A percentile compares a stretch with the other conserved stretches of the same genome.
These are phyloP conservation scores for Adelphocoris suturalis DNA, from an alignment of 2,888 invertebrate genomes.

Conservation along the genomic window DNA sequence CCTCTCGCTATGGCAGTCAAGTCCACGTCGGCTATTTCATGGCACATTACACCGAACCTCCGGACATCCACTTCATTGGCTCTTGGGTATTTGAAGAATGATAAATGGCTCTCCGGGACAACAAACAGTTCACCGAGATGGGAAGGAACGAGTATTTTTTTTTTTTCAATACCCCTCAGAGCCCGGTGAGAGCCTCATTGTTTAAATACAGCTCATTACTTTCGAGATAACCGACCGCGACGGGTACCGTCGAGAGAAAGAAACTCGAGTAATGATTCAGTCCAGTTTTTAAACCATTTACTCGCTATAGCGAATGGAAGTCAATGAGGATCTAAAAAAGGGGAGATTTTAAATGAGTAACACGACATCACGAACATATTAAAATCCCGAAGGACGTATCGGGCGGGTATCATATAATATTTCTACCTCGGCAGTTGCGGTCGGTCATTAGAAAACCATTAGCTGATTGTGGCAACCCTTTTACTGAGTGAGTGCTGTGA, in stretches of 20 bases:
- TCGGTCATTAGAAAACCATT: too few species aligned
- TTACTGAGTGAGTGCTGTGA: too few species aligned
- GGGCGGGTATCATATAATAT: too few species aligned
- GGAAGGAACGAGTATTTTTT: not conserved
- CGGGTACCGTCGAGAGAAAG: not conserved
- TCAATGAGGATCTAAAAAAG: not conserved
- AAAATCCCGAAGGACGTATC: too few species aligned
- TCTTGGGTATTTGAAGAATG: slow-evolving; percentile 12
- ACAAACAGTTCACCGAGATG: not conserved
- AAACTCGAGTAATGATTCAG: slow-evolving; percentile 20
- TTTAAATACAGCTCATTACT: slow-evolving; percentile 31
- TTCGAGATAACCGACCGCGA: not conserved
- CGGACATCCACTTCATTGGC: not conserved
- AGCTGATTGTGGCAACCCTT: too few species aligned
- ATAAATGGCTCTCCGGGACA: not conserved
- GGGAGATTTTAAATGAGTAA: not conserved
- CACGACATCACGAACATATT: not conserved
- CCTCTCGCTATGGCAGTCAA: not conserved
- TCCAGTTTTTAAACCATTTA: not conserved
- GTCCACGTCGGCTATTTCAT: slow-evolving; percentile 7
- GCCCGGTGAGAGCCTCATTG: not conserved
- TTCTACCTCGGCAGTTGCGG: too few species aligned
- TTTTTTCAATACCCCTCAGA: too few species aligned
- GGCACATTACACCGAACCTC: slow-evolving; percentile 21
- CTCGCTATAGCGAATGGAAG: not conserved